Conservation (phyloP, 2,797 vertebrate species). For the Clarias platycephalus region DNA sequence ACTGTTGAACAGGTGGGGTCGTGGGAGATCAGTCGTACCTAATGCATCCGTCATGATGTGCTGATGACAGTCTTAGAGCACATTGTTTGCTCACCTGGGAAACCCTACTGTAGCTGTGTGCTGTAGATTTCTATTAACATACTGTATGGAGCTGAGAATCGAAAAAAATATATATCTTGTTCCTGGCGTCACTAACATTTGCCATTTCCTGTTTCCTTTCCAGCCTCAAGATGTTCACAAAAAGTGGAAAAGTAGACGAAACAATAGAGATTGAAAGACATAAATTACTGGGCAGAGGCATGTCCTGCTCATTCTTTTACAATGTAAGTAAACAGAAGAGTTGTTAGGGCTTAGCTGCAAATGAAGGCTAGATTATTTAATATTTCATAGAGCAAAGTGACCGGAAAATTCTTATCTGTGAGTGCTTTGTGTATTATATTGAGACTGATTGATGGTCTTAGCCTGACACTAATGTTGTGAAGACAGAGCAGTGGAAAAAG, state of each 20-base stretch:
- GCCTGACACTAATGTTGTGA: background rate
- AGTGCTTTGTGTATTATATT: slow-evolving; percentile 6
- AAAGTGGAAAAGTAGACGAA: background rate
- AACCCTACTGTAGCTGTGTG: background rate
- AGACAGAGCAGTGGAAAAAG: slow-evolving; percentile 1
- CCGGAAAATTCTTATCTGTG: background rate
- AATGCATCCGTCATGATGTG: background rate
- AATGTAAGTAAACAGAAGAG: background rate
- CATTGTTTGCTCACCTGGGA: slow-evolving; percentile 51
- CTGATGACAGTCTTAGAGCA: slow-evolving; percentile 36
- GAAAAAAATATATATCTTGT: background rate
- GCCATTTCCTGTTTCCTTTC: background rate
- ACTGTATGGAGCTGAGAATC: background rate
- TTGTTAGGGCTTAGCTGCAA: background rate
- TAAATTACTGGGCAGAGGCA: background rate
- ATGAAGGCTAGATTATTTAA: slow-evolving; percentile 8
- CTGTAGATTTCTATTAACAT: background rate
- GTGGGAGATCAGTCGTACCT: background rate
- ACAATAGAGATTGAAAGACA: background rate
- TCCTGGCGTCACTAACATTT: background rate
- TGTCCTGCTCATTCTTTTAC: background rate
- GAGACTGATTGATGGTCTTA: background rate
- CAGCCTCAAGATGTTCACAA: background rate
- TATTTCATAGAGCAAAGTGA: slow-evolving; percentile 27
- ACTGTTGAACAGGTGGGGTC: slow-evolving; percentile 3